Evolutionary conservation across 2,113 vertebrate genomes (phyloP), one percentile per base, ranked within the genome.

Genomic region (Cyprinodon brontotheroides): DNA sequence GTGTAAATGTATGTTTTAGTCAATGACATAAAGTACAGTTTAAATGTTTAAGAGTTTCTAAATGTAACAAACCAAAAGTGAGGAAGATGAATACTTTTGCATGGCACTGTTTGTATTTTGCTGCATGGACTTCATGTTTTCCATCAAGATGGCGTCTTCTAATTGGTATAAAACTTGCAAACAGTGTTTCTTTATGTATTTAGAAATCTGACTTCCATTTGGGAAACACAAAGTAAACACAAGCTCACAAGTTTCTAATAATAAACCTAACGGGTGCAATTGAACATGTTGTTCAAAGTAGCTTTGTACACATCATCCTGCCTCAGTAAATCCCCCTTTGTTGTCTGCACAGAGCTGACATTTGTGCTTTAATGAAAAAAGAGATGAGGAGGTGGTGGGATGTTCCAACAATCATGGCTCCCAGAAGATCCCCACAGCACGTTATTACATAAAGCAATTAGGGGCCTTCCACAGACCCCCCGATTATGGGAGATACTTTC

Each of bases 401-500:
- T n/a, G 80, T 69, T 39, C 88, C 82, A 88, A 91, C 80, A 89
- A 89, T 91, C 84, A 88, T 79, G 75, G 85, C 78, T 89, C 87
- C 76, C 81, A 77, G 69, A 85, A 75, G 86, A 82, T 86, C 83
- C 75, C 82, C 87, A 89, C 63, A 80, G 85, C 62, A 80, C 91
- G 83, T 90, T 89, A 92, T 94, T 92, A 92, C 91, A 90, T 92
- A 93, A 91, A 91, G 89, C 84, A 93, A 91, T 94, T 92, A 93
- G 77, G 89, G 90, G 92, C 50, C 17, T 57, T 3, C 50, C 50
- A 17, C 6, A 57, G 3, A 7, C 82, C 89, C 87, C 87, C 68
- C 10, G 72, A 86, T 63, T 82, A 61, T 87, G 81, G 84, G 88
- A 85, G 84, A 85, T 87, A 83, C 80, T 91, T 84, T 84, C 81